These are phyloP conservation scores for Meiosimyza decipiens DNA, from an alignment of 2,888 invertebrate species.

Conservation along the genomic window DNA sequence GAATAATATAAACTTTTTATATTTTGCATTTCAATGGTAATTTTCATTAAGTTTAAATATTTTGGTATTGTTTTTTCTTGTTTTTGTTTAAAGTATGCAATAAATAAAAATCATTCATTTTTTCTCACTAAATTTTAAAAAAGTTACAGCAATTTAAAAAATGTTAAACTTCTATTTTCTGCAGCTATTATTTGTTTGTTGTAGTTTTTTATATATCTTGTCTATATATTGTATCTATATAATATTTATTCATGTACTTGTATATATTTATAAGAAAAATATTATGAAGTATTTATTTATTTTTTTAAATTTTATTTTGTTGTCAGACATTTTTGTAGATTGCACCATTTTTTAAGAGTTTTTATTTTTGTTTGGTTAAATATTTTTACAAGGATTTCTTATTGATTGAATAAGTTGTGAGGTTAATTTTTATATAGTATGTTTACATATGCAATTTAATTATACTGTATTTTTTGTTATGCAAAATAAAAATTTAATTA, in stretches of 20 bases:
- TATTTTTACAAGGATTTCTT: slow-evolving; percentile 24
- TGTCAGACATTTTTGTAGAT: slow-evolving; percentile 34
- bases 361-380: slow-evolving; percentile 12
- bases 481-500: too few relatives aligned
- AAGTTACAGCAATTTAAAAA: slow-evolving; percentile 20
- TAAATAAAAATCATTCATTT: slow-evolving; percentile 15
- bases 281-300: slow-evolving; percentile 27
- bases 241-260: slow-evolving; percentile 6
- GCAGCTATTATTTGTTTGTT: not conserved
- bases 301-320: slow-evolving; percentile 14
- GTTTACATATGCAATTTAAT: too few relatives aligned
- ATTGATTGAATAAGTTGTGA: slow-evolving; percentile 26
- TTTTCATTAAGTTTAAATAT: not conserved
- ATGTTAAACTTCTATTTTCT: slow-evolving; percentile 4
- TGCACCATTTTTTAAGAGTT: slow-evolving; percentile 32
- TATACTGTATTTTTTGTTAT: too few relatives aligned
- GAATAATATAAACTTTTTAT: slow-evolving; percentile 8
- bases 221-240: slow-evolving; percentile 2
- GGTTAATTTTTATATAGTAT: slow-evolving; percentile 12
- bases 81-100: slow-evolving; percentile 4
- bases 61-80: not conserved
- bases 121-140: slow-evolving; percentile 27
- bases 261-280: slow-evolving; percentile 35
- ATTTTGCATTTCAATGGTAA: not conserved
- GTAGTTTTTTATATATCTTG: not conserved